Percentiles rank a stretch among this genome's conserved stretches.
Evolutionary conservation across 2,888 invertebrate species (phyloP).

Genomic region (Caenorhabditis auriculariae): DNA sequence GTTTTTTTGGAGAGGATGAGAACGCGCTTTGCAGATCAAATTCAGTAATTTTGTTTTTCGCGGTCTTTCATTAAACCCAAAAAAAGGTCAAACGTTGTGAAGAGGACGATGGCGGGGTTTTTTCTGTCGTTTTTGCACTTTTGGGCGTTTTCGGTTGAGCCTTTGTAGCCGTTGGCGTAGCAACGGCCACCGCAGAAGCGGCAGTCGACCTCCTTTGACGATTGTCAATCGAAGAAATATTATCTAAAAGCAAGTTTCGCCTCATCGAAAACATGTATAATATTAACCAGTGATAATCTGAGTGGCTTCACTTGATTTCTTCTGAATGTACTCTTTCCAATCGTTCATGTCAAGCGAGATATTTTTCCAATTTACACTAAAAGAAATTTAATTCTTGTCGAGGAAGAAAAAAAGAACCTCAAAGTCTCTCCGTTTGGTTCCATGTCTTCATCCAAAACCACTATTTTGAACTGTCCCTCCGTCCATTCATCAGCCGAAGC

Average conservation of each 20-base stretch:
- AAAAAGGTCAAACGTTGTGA: too few species aligned
- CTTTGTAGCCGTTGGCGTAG: neutral
- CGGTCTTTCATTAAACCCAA: too few species aligned
- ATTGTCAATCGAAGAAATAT: neutral
- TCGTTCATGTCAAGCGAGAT: conserved; percentile 35
- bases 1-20: too few species aligned
- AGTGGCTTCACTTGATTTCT: conserved; percentile 24
- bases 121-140: neutral
- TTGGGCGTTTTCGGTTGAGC: too few species aligned
- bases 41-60: too few species aligned
- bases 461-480: conserved; percentile 31
- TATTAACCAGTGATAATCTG: conserved; percentile 17
- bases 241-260: too few species aligned
- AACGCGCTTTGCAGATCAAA: too few species aligned
- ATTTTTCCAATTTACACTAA: conserved; percentile 25
- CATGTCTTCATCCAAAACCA: conserved; percentile 26
- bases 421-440: conserved; percentile 13
- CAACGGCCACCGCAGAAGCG: neutral
- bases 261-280: neutral
- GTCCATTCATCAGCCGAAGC: conserved; percentile 46
- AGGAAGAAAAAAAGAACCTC: too few species aligned
- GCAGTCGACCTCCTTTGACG: neutral
- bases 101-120: too few species aligned
- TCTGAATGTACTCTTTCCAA: conserved; percentile 41
- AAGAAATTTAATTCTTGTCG: too few species aligned